Evolutionary conservation across 2,888 invertebrate genomes (phyloP).

Genomic region (Lasioglossum oenotherae): DNA sequence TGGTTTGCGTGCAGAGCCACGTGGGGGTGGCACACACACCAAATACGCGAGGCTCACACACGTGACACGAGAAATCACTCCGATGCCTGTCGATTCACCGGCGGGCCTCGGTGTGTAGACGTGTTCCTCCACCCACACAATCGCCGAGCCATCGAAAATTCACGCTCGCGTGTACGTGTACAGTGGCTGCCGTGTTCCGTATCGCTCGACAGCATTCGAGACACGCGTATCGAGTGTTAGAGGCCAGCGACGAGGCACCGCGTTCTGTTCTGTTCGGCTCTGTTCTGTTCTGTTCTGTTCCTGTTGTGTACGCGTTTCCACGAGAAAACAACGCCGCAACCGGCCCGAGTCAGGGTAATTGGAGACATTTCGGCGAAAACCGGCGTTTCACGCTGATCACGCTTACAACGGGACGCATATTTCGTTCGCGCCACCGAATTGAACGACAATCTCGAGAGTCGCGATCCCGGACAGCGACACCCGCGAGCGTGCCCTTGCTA

Average conservation of each 20-base stretch:
- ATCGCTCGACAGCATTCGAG: constrained; percentile 52
- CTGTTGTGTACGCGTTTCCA: constrained; percentile 5
- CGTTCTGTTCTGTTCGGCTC: background rate
- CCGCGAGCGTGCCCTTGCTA: background rate
- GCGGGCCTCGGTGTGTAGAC: background rate
- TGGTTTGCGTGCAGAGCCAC: constrained; percentile 30
- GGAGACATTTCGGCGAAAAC: constrained; percentile 8
- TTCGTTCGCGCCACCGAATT: background rate
- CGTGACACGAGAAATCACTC: constrained; percentile 51
- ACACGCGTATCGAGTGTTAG: constrained; percentile 54
- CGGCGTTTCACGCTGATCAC: background rate
- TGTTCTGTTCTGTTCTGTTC: background rate
- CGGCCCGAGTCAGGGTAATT: background rate
- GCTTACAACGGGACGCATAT: background rate
- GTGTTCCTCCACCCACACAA: constrained; percentile 15
- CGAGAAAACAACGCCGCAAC: constrained; percentile 1
- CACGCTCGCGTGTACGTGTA: constrained; percentile 21
- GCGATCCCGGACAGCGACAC: background rate
- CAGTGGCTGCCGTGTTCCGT: constrained; percentile 5
- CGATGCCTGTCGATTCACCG: constrained; percentile 60
- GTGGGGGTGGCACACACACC: constrained; percentile 32
- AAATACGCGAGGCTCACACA: constrained; percentile 24
- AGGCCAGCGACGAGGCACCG: constrained; percentile 20
- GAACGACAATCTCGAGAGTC: background rate
- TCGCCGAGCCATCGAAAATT: constrained; percentile 51